A percentile compares a stretch with the other conserved stretches of the same genome.
Conservation (phyloP, 1,140 invertebrate genomes). For the Drusus annulatus region DNA sequence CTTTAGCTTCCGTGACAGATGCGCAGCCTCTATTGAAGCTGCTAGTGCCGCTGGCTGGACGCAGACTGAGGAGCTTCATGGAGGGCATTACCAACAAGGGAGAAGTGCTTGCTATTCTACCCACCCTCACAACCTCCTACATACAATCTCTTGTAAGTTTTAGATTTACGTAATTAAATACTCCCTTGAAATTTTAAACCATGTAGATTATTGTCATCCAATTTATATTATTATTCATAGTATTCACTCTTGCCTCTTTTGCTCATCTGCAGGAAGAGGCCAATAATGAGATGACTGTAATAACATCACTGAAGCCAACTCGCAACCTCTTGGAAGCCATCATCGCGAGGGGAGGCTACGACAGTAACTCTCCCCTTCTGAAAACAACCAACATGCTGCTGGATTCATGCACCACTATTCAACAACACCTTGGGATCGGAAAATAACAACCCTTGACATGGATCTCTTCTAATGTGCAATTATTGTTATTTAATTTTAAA, state of each 20-base stretch:
- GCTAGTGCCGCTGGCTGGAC: conserved; percentile 81
- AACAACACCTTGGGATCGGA: conserved; percentile 30
- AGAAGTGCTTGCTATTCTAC: conserved; percentile 78
- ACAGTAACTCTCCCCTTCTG: conserved; percentile 3
- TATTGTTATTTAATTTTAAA: neutral
- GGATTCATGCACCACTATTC: conserved; percentile 45
- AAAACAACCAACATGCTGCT: conserved; percentile 45
- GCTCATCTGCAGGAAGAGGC: conserved; percentile 47
- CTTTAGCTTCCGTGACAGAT: conserved; percentile 78
- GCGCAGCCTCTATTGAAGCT: conserved; percentile 76
- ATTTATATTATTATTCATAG: too few species aligned
- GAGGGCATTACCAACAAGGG: conserved; percentile 72
- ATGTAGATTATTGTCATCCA: too few species aligned
- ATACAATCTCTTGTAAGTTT: conserved; percentile 79
- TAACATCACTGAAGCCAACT: conserved; percentile 48
- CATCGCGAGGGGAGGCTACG: conserved; percentile 33
- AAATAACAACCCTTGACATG: conserved; percentile 8
- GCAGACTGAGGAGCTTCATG: conserved; percentile 78
- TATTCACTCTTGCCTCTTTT: neutral
- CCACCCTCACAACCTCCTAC: conserved; percentile 79
- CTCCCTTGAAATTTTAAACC: too few species aligned
- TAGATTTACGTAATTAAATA: too few species aligned
- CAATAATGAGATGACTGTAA: conserved; percentile 38
- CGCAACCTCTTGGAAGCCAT: conserved; percentile 39
- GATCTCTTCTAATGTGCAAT: neutral